These are phyloP conservation scores for Pachyseris speciosa DNA, from an alignment of 64 coral and sea anemone species.

Conservation along the genomic window DNA sequence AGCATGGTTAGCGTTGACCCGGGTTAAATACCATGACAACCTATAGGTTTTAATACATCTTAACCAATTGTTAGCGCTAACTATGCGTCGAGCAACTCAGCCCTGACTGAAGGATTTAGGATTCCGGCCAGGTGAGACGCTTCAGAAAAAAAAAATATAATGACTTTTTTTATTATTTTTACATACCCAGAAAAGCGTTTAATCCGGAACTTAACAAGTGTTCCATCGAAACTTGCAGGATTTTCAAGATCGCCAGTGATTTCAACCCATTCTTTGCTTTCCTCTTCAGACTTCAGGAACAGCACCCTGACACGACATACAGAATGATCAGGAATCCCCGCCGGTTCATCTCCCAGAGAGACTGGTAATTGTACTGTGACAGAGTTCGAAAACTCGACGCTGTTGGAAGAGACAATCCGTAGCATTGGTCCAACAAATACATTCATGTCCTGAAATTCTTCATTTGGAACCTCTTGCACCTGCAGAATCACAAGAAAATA, in stretches of 20 bases:
- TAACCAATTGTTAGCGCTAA: no score
- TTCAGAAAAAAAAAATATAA: no score
- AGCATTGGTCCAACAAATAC: not conserved
- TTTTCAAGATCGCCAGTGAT: not conserved
- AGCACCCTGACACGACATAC: not conserved
- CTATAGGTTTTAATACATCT: no score
- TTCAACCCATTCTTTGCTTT: slow-evolving; percentile 4
- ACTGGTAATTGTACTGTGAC: slow-evolving; percentile 24
- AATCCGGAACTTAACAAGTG: not conserved
- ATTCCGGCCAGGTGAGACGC: no score
- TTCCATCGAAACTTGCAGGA: not conserved
- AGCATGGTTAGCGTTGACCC: no score
- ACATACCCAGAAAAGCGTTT: slow-evolving; percentile 1
- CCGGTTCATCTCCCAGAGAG: not conserved
- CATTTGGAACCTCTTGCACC: slow-evolving; percentile 17
- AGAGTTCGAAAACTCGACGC: not conserved
- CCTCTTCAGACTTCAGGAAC: not conserved
- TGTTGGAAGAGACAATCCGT: not conserved
- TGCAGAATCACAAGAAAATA: not conserved
- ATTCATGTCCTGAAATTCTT: not conserved
- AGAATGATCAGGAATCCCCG: not conserved
- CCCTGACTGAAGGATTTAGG: no score
- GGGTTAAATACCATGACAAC: no score
- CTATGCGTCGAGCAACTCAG: no score
- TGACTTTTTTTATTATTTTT: no score